Evolutionary conservation across 2,888 invertebrate species (phyloP).

Genomic region (Amblyjoppa proteus): DNA sequence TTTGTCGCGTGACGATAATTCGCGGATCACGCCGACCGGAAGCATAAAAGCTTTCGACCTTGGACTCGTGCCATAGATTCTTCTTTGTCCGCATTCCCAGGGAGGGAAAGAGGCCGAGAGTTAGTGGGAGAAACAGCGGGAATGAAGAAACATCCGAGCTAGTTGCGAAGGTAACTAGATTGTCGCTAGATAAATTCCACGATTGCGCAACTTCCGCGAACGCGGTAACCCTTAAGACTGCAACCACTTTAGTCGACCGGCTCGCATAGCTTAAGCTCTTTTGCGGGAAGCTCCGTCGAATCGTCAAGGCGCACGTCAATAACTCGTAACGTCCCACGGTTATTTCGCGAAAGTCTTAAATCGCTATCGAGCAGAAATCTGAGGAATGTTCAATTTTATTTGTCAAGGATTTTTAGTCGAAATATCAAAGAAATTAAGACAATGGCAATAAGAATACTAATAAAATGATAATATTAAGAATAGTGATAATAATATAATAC

Average conservation of each 20-base stretch:
- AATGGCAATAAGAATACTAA: not conserved
- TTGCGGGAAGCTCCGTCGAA: conserved; percentile 1
- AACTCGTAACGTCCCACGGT: not conserved
- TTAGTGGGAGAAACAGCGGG: not conserved
- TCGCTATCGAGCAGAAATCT: not conserved
- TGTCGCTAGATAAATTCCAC: not conserved
- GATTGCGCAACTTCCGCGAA: conserved; percentile 25
- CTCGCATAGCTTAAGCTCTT: conserved; percentile 12
- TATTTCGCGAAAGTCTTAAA: not conserved
- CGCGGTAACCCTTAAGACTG: conserved; percentile 20
- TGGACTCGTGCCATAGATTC: conserved; percentile 26
- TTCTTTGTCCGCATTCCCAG: not conserved
- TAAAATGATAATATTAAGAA: too few species aligned
- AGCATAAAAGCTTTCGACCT: conserved; percentile 40
- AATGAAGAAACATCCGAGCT: not conserved
- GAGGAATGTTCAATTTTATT: not conserved
- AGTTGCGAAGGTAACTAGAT: conserved; percentile 49
- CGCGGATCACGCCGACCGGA: conserved; percentile 48
- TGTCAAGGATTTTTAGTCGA: not conserved
- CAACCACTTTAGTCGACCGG: conserved; percentile 15
- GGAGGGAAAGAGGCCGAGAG: not conserved
- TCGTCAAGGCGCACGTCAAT: not conserved
- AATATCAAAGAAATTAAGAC: not conserved
- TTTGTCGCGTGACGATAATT: conserved; percentile 50
- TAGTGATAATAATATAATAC: not conserved